Conservation (phyloP, 2,797 vertebrate genomes). For the Poecilia picta region DNA sequence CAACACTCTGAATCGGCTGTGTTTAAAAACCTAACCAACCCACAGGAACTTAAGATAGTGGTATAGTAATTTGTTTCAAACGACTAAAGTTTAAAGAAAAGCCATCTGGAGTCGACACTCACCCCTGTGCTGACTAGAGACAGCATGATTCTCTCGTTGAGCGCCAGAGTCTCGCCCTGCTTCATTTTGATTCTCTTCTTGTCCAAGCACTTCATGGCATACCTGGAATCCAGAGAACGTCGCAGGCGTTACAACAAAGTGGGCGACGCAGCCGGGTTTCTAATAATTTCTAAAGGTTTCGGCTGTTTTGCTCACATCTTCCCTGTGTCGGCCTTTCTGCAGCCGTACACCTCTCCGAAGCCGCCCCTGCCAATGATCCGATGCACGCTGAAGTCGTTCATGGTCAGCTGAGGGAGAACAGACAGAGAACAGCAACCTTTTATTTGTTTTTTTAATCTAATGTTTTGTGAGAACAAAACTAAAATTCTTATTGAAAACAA, state of each 20-base stretch:
- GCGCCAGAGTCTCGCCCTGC: constrained; percentile 95
- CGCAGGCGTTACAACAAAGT: background rate
- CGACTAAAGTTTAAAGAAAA: background rate
- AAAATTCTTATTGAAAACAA: background rate
- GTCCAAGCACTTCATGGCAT: constrained; percentile 99
- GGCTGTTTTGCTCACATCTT: constrained; percentile 89
- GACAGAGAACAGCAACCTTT: background rate
- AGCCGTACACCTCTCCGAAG: constrained; percentile 97
- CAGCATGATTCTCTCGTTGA: constrained; percentile 98
- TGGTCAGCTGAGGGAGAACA: constrained; percentile 82
- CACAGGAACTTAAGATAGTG: background rate
- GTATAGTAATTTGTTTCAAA: background rate
- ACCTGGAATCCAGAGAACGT: constrained; percentile 79
- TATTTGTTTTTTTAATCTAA: background rate
- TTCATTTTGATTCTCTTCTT: constrained; percentile 99
- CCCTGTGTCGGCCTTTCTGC: constrained; percentile 98
- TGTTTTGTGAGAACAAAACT: background rate
- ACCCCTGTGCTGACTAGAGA: constrained; percentile 98
- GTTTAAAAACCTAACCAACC: background rate
- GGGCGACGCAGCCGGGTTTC: background rate
- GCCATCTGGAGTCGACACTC: constrained; percentile 64
- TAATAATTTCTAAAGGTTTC: background rate
- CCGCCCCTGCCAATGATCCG: constrained; percentile 97
- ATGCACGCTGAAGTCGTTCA: constrained; percentile 99
- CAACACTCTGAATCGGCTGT: background rate